Evolutionary conservation across 2,797 vertebrate genomes (phyloP).

Genomic region (Yasuhikotakia modesta): DNA sequence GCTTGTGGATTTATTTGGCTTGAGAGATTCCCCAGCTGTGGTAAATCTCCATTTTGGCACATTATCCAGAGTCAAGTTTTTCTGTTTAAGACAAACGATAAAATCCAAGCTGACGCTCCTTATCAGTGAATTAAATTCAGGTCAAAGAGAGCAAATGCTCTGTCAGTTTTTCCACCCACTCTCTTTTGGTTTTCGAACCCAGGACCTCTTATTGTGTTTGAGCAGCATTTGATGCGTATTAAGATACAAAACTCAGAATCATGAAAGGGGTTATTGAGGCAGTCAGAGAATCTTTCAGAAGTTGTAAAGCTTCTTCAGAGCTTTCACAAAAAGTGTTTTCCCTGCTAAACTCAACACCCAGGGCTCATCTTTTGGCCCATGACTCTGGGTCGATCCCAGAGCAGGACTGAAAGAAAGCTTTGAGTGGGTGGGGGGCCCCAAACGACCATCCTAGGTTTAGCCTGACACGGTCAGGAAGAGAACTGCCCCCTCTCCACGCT

Average conservation of each 20-base stretch:
- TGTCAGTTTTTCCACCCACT: constrained; percentile 32
- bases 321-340: constrained; percentile 75
- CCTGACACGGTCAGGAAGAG: constrained; percentile 63
- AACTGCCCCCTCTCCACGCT: constrained; percentile 56
- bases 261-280: constrained; percentile 37
- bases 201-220: constrained; percentile 12
- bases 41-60: constrained; percentile 33
- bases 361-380: constrained; percentile 72
- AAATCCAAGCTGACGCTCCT: constrained; percentile 21
- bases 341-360: constrained; percentile 69
- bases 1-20: constrained; percentile 18
- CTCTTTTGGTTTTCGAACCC: constrained; percentile 34
- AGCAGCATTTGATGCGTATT: constrained; percentile 27
- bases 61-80: constrained; percentile 20
- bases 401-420: constrained; percentile 77
- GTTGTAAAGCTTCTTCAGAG: constrained; percentile 68
- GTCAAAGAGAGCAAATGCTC: constrained; percentile 15
- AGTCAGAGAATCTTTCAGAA: constrained; percentile 60
- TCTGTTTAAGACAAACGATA: constrained; percentile 3
- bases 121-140: constrained; percentile 34
- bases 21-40: constrained; percentile 30
- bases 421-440: constrained; percentile 74
- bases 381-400: constrained; percentile 72
- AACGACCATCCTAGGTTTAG: constrained; percentile 74
- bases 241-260: constrained; percentile 38